These are phyloP conservation scores for Turnix velox DNA, from an alignment of 2,113 vertebrate species.

Conservation along the genomic window DNA sequence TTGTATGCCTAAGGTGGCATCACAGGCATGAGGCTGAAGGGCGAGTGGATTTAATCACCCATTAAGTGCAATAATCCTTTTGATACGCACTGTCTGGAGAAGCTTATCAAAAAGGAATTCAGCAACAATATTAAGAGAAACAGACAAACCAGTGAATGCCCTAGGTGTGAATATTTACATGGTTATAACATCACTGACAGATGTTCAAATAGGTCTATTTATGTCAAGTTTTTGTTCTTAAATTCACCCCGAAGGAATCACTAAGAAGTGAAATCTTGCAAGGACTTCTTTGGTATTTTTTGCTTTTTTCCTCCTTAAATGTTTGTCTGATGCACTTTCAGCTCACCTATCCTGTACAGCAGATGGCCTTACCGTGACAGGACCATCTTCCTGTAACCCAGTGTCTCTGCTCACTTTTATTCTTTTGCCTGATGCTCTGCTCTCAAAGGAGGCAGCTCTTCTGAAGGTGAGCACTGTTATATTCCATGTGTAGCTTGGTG, in stretches of 20 bases:
- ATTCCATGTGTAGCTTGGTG: not conserved
- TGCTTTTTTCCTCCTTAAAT: not conserved
- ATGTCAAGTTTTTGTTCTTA: not conserved
- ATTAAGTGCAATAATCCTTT: conserved; percentile 56
- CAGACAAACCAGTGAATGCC: not conserved
- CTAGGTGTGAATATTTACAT: not conserved
- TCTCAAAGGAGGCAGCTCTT: not conserved
- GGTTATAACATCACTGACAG: not conserved
- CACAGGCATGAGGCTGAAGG: conserved; percentile 36
- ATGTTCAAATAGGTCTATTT: not conserved
- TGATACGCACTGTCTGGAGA: conserved; percentile 45
- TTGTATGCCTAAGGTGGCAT: conserved; percentile 57
- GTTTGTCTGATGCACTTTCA: not conserved
- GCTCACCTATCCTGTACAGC: not conserved
- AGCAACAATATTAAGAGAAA: conserved; percentile 6
- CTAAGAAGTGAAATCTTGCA: not conserved
- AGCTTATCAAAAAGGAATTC: conserved; percentile 31
- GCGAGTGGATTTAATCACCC: conserved; percentile 45
- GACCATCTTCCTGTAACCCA: not conserved
- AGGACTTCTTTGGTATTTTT: not conserved
- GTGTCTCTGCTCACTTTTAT: not conserved
- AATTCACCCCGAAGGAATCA: not conserved
- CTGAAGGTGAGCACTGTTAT: not conserved
- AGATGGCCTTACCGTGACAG: not conserved
- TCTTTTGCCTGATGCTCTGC: not conserved